Conservation (phyloP, 2,888 invertebrate genomes). For the Conus canariensis region DNA sequence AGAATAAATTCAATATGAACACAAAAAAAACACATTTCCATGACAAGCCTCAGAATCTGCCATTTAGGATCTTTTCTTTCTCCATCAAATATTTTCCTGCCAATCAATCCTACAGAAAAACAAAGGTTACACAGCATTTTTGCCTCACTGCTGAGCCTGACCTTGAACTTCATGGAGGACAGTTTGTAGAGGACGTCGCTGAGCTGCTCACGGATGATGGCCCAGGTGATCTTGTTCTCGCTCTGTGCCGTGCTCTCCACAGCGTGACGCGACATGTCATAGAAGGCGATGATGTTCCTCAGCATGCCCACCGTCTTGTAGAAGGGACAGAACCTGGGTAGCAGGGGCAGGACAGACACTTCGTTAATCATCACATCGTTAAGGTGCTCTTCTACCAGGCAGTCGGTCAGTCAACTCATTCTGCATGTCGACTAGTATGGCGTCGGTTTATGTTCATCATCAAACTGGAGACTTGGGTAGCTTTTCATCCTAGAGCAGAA, state of each 20-base stretch:
- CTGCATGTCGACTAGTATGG: no score
- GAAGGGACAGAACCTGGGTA: conserved; percentile 95
- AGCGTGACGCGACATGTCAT: conserved; percentile 98
- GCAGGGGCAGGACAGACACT: no score
- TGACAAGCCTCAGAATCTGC: no score
- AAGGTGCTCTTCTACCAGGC: no score
- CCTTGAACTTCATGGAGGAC: conserved; percentile 99
- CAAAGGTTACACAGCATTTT: not conserved
- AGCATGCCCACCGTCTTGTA: conserved; percentile 99
- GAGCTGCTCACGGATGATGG: conserved; percentile 97
- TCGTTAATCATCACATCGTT: no score
- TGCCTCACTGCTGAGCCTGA: conserved; percentile 69
- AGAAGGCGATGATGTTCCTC: conserved; percentile 98
- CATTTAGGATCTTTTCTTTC: no score
- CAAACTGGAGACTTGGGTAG: no score
- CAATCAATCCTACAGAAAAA: not conserved
- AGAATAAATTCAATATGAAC: no score
- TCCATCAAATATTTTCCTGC: not conserved
- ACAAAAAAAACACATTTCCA: no score
- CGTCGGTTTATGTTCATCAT: no score
- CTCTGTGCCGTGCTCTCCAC: conserved; percentile 99
- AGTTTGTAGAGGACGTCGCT: conserved; percentile 96
- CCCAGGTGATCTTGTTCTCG: conserved; percentile 99
- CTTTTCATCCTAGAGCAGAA: no score
- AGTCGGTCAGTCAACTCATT: no score